Percentiles rank a stretch among this genome's conserved stretches.
phyloP scores from a whole-genome alignment of 1,140 invertebrate genomes.

The Drosophila kepulauana region DNA sequence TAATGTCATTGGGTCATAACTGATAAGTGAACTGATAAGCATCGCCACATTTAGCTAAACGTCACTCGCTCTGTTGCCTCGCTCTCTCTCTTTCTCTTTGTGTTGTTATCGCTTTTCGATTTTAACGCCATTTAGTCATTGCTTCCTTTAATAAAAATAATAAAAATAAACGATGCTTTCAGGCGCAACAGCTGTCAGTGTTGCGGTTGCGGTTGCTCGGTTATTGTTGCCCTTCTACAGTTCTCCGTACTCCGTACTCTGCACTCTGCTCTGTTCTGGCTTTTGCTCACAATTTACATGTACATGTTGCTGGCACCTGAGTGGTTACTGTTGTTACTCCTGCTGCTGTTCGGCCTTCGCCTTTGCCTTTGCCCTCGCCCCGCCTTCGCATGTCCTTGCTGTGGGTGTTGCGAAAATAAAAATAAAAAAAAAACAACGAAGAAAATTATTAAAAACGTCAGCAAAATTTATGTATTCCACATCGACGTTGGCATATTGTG shows the following conservation, averaged over 20 bases:
- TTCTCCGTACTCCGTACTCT: constrained; percentile 8
- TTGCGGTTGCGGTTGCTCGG: constrained; percentile 52
- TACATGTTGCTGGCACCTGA: constrained; percentile 36
- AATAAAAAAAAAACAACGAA: background rate
- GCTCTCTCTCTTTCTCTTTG: too few species aligned
- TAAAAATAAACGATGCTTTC: constrained; percentile 40
- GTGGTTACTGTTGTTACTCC: constrained; percentile 12
- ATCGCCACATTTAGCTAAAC: constrained; percentile 14
- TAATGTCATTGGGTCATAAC: constrained; percentile 26
- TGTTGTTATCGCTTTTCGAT: constrained; percentile 34
- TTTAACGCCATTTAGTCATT: constrained; percentile 41
- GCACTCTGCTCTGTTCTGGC: background rate
- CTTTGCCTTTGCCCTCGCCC: background rate
- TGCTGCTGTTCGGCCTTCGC: too few species aligned
- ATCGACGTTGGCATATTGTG: constrained; percentile 38
- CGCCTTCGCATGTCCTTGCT: background rate
- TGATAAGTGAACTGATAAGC: constrained; percentile 32
- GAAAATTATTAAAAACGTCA: constrained; percentile 42
- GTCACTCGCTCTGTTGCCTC: constrained; percentile 3
- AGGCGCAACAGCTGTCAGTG: constrained; percentile 68
- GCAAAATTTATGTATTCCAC: constrained; percentile 42
- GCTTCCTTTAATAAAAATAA: constrained; percentile 35
- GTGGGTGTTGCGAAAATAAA: constrained; percentile 14
- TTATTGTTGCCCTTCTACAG: constrained; percentile 38
- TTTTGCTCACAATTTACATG: constrained; percentile 36